phyloP scores from a whole-genome alignment of 1,140 invertebrate genomes.

The Lordiphosa mommai region DNA sequence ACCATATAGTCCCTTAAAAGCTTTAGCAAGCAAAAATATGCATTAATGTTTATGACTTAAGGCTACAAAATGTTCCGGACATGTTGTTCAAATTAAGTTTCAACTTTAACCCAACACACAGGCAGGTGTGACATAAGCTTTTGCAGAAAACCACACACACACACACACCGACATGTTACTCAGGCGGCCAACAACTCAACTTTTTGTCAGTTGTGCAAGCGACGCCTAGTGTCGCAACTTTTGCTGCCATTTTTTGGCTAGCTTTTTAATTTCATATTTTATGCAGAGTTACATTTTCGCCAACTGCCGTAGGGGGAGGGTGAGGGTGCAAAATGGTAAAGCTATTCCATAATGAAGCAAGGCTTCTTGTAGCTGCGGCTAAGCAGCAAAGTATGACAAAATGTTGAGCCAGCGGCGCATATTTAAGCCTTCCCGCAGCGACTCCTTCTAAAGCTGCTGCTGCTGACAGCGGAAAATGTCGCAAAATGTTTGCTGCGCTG shows the following conservation, averaged over 20 bases:
- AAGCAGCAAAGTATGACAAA: conserved; percentile 61
- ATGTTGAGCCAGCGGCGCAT: conserved; percentile 50
- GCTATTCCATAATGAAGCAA: conserved; percentile 56
- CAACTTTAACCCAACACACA: conserved; percentile 35
- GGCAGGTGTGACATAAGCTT: conserved; percentile 28
- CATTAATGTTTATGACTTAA: conserved; percentile 15
- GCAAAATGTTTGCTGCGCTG: conserved; percentile 43
- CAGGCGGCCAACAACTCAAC: conserved; percentile 39
- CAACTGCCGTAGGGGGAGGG: background rate
- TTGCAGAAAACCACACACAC: background rate
- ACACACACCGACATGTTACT: conserved; percentile 5
- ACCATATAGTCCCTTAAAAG: too few species aligned
- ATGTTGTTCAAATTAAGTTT: conserved; percentile 48
- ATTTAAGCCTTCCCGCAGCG: conserved; percentile 42
- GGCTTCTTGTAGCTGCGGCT: conserved; percentile 44
- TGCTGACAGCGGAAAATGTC: conserved; percentile 52
- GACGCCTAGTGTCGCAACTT: conserved; percentile 3
- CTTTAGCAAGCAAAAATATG: too few species aligned
- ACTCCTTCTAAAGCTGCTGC: conserved; percentile 3
- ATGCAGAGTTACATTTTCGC: conserved; percentile 20
- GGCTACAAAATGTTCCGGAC: conserved; percentile 23
- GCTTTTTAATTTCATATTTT: conserved; percentile 59
- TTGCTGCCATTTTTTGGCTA: conserved; percentile 24
- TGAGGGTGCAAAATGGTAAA: conserved; percentile 5
- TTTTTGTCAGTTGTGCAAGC: conserved; percentile 12